Conservation (phyloP, 2,888 invertebrate genomes). For the Clostera curtula region DNA sequence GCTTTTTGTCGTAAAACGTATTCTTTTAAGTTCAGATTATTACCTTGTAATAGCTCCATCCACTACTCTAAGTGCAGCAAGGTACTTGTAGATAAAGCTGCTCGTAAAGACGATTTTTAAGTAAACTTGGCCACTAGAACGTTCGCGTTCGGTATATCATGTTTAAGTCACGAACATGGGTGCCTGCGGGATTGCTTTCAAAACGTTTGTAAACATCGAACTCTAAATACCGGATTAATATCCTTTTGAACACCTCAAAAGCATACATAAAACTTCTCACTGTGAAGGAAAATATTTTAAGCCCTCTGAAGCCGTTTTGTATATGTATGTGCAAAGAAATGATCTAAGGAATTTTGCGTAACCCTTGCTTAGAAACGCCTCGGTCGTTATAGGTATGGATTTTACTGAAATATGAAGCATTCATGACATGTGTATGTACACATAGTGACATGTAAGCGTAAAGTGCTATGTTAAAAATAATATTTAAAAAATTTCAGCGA, state of each 20-base stretch:
- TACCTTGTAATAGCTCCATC: too few relatives aligned
- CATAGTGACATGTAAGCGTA: too few relatives aligned
- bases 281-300: slow-evolving; percentile 9
- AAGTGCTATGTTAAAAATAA: too few relatives aligned
- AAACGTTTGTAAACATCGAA: slow-evolving; percentile 11
- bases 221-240: too few relatives aligned
- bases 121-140: slow-evolving; percentile 4
- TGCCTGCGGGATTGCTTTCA: slow-evolving; percentile 7
- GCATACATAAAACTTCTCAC: slow-evolving; percentile 10
- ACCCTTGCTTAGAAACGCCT: slow-evolving; percentile 15
- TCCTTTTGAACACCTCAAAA: too few relatives aligned
- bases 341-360: slow-evolving; percentile 18
- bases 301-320: slow-evolving; percentile 16
- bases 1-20: too few relatives aligned
- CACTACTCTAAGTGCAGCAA: too few relatives aligned
- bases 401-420: slow-evolving; percentile 17
- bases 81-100: too few relatives aligned
- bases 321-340: slow-evolving; percentile 14
- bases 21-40: too few relatives aligned
- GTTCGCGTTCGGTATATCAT: slow-evolving; percentile 7
- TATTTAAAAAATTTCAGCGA: too few relatives aligned
- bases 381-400: slow-evolving; percentile 4
- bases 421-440: too few relatives aligned
- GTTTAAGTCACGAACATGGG: slow-evolving; percentile 9
- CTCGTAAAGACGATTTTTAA: too few relatives aligned